Evolutionary conservation across 1,140 invertebrate species (phyloP), one percentile per base, ranked within the genome.

Genomic region (Battus philenor): DNA sequence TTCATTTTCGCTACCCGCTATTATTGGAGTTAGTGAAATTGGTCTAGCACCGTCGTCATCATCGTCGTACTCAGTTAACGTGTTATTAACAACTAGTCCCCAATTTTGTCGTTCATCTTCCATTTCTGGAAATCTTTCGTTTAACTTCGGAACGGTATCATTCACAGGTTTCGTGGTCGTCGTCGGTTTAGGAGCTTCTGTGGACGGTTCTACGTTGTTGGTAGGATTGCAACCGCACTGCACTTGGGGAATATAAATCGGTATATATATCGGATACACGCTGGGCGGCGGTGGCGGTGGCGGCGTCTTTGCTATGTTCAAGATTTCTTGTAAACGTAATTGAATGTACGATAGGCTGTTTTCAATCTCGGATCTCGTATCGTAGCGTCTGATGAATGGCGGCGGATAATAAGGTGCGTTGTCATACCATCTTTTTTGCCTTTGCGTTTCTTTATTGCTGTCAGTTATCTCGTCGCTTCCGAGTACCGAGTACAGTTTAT

Each of bases 261-360:
- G 73, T 59, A 36, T 70, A 72, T 8, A 41, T n/a, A 41, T 12
- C 4, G 74, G 72, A 5, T 79, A 54, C 44, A 75, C 76, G 24
- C 70, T 61, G 4, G 72, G 66, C 27, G 75, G 78, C 0, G 68
- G 68, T 9, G 58, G 58, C 2, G 59, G 60, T n/a, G 69, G 61
- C 3, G 67, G 34, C 5, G 31, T 33, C 6, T 49, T 41, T 17
- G 38, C 38, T 16, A 29, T 16, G 3, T 41, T 27, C 5, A 41
- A 10, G 10, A 41, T 27, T 16, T 41, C 22, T 17, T 41, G 22
- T 16, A 41, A 41, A 17, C 38, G 24, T 10, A 27, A 29, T 15
- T 17, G 13, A 16, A 41, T 41, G 6, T 26, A 41, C 10, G 24
- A 27, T 11, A 41, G 15, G 17, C 13, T 10, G 7, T 9, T 27